Conservation (phyloP, 1,140 invertebrate species). For the Bombus confusus region DNA sequence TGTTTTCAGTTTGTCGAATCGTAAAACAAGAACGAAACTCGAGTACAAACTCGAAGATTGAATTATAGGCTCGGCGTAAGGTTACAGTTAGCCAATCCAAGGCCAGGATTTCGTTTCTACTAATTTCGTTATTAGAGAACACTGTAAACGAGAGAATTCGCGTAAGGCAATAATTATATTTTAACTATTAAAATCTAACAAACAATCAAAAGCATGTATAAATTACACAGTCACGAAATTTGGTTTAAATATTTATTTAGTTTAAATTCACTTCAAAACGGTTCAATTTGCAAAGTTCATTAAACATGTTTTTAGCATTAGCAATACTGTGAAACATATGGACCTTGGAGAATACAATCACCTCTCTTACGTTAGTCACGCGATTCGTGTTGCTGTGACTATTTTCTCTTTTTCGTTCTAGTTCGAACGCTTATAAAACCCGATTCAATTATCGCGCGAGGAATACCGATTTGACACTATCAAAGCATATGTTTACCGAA, state of each 20-base stretch:
- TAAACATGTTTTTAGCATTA: background rate
- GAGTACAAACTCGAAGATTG: slow-evolving; percentile 51
- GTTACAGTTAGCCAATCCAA: slow-evolving; percentile 62
- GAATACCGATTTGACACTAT: background rate
- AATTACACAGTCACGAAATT: background rate
- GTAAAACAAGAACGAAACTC: slow-evolving; percentile 54
- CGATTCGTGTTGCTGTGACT: background rate
- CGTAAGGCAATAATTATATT: too few relatives aligned
- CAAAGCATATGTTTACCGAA: background rate
- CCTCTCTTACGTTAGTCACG: slow-evolving; percentile 37
- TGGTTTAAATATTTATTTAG: background rate
- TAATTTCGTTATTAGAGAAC: background rate
- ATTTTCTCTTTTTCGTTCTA: slow-evolving; percentile 17
- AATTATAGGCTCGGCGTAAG: slow-evolving; percentile 64
- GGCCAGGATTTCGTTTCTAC: slow-evolving; percentile 41
- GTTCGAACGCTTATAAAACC: background rate
- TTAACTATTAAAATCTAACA: background rate
- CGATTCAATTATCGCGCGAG: background rate
- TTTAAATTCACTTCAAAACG: background rate
- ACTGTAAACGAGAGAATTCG: too few relatives aligned
- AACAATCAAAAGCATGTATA: background rate
- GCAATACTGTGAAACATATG: slow-evolving; percentile 8
- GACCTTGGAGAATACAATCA: slow-evolving; percentile 27
- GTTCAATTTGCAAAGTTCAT: background rate
- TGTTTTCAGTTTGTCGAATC: background rate